Percentiles rank a stretch among this genome's conserved stretches.
Evolutionary conservation across 1,140 invertebrate genomes (phyloP).

Genomic region (Calycopis cecrops): DNA sequence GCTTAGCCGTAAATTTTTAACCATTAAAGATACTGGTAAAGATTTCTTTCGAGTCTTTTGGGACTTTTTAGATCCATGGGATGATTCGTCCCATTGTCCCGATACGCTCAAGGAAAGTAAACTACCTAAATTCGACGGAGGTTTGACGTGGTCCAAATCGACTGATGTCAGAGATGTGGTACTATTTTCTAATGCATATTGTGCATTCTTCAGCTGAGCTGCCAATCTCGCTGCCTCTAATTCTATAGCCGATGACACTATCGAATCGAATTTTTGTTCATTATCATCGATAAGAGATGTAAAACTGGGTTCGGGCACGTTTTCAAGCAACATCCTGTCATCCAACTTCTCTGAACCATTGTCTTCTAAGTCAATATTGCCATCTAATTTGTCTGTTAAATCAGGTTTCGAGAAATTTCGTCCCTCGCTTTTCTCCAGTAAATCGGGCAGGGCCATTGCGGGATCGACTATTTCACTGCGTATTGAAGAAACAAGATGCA

Average conservation of each 20-base stretch:
- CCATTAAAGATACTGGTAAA: constrained; percentile 80
- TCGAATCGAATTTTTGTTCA: constrained; percentile 55
- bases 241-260: constrained; percentile 75
- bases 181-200: constrained; percentile 75
- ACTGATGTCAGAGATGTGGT: constrained; percentile 70
- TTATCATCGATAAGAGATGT: constrained; percentile 46
- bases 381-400: constrained; percentile 51
- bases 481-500: constrained; percentile 81
- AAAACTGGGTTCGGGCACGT: constrained; percentile 49
- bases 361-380: constrained; percentile 20
- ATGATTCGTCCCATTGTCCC: constrained; percentile 65
- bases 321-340: constrained; percentile 40
- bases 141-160: constrained; percentile 85
- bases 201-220: constrained; percentile 75
- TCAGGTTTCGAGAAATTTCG: constrained; percentile 46
- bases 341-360: constrained; percentile 28
- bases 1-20: constrained; percentile 78
- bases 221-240: constrained; percentile 83
- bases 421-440: constrained; percentile 60
- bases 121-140: constrained; percentile 85
- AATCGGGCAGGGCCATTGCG: constrained; percentile 50
- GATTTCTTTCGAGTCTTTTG: constrained; percentile 78
- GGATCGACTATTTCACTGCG: constrained; percentile 76
- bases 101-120: constrained; percentile 78
- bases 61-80: constrained; percentile 55